Evolutionary conservation across 2,113 vertebrate genomes (phyloP).

Genomic region (Corythoichthys intestinalis): DNA sequence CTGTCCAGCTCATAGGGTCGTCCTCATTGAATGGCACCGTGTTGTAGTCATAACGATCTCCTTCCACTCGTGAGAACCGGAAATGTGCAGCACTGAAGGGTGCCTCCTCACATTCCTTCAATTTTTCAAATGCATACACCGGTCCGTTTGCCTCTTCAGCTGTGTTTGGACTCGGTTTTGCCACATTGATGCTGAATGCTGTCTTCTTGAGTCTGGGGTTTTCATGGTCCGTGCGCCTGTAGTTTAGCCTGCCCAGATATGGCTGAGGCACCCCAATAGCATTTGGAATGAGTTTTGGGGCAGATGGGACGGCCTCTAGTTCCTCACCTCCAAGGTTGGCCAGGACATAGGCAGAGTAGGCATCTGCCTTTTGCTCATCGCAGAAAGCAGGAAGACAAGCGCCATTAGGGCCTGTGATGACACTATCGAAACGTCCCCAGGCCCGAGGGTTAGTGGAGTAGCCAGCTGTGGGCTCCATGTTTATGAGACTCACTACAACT

Average conservation of each 20-base stretch:
- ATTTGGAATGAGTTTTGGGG: constrained; percentile 86
- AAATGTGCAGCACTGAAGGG: constrained; percentile 86
- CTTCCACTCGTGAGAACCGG: constrained; percentile 91
- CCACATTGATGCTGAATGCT: constrained; percentile 89
- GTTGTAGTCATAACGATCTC: constrained; percentile 90
- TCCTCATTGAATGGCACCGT: constrained; percentile 93
- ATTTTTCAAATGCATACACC: constrained; percentile 86
- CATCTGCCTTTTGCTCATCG: constrained; percentile 82
- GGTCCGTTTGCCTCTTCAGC: constrained; percentile 89
- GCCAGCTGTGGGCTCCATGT: constrained; percentile 86
- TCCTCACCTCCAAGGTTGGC: constrained; percentile 94
- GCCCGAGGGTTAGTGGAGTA: constrained; percentile 89
- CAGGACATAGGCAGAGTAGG: constrained; percentile 87
- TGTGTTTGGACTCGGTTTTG: constrained; percentile 83
- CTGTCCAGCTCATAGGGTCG: constrained; percentile 95
- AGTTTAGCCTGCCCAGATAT: constrained; percentile 87
- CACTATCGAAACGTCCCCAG: constrained; percentile 95
- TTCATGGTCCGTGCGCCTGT: constrained; percentile 86
- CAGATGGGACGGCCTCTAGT: constrained; percentile 84
- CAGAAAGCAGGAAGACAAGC: constrained; percentile 96
- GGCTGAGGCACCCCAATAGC: constrained; percentile 91
- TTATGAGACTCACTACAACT: constrained; percentile 89
- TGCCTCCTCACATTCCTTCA: constrained; percentile 87
- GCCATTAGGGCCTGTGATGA: constrained; percentile 84
- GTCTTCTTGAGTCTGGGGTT: constrained; percentile 87